Conservation (phyloP, 2,797 vertebrate genomes). For the Mormyrus hasselquistii region DNA sequence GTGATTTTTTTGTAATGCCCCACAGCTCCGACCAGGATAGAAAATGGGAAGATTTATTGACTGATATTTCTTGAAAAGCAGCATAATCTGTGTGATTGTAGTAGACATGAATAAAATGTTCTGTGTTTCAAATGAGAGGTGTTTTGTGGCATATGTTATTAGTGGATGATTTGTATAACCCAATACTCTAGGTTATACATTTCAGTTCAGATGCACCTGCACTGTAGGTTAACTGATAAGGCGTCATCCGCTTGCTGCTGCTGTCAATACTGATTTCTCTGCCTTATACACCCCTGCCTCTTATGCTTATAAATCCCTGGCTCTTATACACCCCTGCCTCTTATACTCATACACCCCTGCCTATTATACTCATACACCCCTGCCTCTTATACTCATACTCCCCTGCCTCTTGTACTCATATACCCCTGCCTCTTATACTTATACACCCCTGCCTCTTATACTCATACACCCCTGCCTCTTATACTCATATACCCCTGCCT, state of each 20-base stretch:
- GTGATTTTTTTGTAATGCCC: neutral
- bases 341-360: neutral
- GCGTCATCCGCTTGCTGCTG: neutral
- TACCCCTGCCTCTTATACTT: too few species aligned
- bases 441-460: neutral
- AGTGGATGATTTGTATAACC: neutral
- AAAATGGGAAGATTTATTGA: neutral
- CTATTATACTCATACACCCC: too few species aligned
- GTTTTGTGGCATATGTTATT: neutral
- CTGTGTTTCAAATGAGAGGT: neutral
- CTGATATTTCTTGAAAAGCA: neutral
- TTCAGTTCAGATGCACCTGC: neutral
- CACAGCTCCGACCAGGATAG: neutral
- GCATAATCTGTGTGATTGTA: neutral
- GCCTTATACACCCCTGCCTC: neutral
- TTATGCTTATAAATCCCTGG: neutral
- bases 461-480: neutral
- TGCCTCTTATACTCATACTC: neutral
- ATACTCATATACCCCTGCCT: neutral
- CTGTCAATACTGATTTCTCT: neutral
- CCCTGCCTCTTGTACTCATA: neutral
- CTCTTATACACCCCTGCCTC: neutral
- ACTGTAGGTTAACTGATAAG: neutral
- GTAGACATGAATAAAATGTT: neutral
- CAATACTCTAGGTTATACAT: neutral